Evolutionary conservation across 2,888 invertebrate species (phyloP), one percentile per base, ranked within the genome.

Genomic region (Latrodectus elegans): DNA sequence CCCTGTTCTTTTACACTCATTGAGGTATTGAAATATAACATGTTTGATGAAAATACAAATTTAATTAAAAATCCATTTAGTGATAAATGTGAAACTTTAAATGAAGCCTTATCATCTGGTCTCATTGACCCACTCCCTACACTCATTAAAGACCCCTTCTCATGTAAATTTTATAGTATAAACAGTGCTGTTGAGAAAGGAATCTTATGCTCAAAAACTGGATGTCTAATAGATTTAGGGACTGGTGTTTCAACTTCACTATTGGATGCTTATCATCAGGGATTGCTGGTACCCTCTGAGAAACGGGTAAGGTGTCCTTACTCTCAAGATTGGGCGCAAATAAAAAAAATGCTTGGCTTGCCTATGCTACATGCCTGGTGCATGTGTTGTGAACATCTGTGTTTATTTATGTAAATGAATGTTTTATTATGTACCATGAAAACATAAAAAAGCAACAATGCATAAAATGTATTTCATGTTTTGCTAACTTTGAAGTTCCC

Each of bases 211-310:
- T 90, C 92, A 3, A 90, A 92, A 78, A 92, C 92, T 75, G 93
- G 97, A 91, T 95, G 94, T 92, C 94, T 97, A 91, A 93, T 93
- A 78, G 95, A 97, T 93, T 96, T 96, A 0, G 38, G 38, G 38
- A 38, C 38, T 38, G 94, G 94, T 51, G 94, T 95, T 91, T 92
- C 93, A 38, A 93, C 95, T 76, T 96, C 97, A 94, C 95, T 97
- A 92, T 94, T 95, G 91, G 96, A 96, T 94, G 97, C 97, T 92
- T 94, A 95, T 92, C 95, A 96, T 92, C 95, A 95, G 94, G 97
- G 97, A 92, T 95, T 95, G 93, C 95, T 97, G 92, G 94, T 97
- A 94, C 95, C 96, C 93, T 97, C 97, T 92, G 96, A 97, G 94
- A 96, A 96, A 92, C 95, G 97, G 96, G 97, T 97, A 95, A 97